Evolutionary conservation across 2,888 invertebrate species (phyloP), one percentile per base, ranked within the genome.

Genomic region (Drosophila prostipennis): DNA sequence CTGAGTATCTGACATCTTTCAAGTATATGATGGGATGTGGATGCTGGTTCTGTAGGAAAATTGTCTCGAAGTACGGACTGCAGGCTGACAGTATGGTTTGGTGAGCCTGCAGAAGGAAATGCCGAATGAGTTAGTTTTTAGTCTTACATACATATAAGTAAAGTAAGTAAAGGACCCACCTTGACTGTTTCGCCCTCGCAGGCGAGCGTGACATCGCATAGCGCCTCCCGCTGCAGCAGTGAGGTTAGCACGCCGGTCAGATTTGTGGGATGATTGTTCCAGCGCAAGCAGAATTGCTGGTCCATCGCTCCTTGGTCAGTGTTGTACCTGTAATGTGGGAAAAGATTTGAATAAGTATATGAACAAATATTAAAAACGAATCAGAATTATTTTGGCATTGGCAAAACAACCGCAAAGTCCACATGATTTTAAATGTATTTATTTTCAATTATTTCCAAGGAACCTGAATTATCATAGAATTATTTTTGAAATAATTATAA

Each of bases 191-290:
- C 96, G 90, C 97, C 97, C 92, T 97, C 97, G 92, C 97, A 97
- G 83, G 97, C 97, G 91, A 98, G 94, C 89, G 98, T 98, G 89
- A 98, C 97, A 94, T 98, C 98, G 92, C 97, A 97, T 88, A 98
- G 94, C 87, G 96, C 96, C 93, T 97, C 97, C 92, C 97, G 94
- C 92, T 96, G 96, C 90, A 97, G 93, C 91, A 97, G 94, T 92
- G 96, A 96, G 91, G 96, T 96, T 90, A 97, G 94, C 91, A 97
- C 97, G 93, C 97, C 97, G 91, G 97, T 97, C 93, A 97, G 94
- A 93, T 97, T 97, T 93, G 94, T 96, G 91, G 96, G 96, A 94
- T 97, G 97, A 94, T 97, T 97, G 94, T 97, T 97, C 97, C 97
- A 97, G 94, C 97, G 96, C 92, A 97, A 95, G 93, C 97, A 97